Evolutionary conservation across 35 echinoderm and acorn worm species (phyloP).

Genomic region (Lytechinus pictus): DNA sequence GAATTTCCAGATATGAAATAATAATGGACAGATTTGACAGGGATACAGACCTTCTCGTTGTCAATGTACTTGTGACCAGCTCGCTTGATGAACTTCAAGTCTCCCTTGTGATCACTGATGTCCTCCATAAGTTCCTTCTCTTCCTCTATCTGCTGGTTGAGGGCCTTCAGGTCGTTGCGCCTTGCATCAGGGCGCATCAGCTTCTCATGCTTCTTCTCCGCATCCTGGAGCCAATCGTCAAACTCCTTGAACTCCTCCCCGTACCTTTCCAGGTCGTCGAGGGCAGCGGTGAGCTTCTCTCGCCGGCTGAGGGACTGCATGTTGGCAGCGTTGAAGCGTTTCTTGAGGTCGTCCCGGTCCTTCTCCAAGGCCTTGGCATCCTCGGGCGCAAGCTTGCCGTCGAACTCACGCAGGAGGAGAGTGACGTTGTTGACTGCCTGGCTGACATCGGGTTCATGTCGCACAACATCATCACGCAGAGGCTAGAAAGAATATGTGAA

Average conservation of each 20-base stretch:
- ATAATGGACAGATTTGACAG: neutral
- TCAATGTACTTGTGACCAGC: conserved; percentile 93
- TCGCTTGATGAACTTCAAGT: conserved; percentile 95
- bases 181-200: conserved; percentile 69
- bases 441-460: conserved; percentile 81
- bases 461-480: conserved; percentile 76
- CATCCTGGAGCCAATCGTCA: conserved; percentile 83
- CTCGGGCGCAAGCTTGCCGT: conserved; percentile 63
- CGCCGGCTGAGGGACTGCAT: conserved; percentile 76
- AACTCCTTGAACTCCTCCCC: conserved; percentile 90
- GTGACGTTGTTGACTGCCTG: conserved; percentile 76
- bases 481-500: conserved; percentile 47
- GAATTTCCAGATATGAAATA: neutral
- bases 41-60: conserved; percentile 79
- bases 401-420: conserved; percentile 82
- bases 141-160: conserved; percentile 79
- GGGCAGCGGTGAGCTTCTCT: conserved; percentile 79
- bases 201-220: conserved; percentile 70
- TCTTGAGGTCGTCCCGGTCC: conserved; percentile 73
- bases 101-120: conserved; percentile 93
- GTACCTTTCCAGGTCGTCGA: conserved; percentile 92
- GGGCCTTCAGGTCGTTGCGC: conserved; percentile 12
- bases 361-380: conserved; percentile 66
- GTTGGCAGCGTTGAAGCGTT: conserved; percentile 88
- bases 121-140: conserved; percentile 93